Conservation (phyloP, 2,888 invertebrate genomes). For the Drosophila kuntzei region DNA sequence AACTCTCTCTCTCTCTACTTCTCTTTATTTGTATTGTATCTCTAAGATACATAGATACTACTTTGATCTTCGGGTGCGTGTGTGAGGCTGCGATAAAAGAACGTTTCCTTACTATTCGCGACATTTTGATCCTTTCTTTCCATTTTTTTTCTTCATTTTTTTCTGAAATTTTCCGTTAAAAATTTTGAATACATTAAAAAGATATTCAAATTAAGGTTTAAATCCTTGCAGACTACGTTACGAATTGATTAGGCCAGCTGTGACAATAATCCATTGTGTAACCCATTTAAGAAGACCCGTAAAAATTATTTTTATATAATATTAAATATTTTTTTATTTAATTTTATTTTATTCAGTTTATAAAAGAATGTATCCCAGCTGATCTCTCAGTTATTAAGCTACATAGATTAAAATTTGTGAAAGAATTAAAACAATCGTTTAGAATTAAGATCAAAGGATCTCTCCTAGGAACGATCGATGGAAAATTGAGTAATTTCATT, state of each 20-base stretch:
- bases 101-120: not conserved
- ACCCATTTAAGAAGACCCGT: not conserved
- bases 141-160: slow-evolving; percentile 46
- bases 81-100: not conserved
- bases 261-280: not conserved
- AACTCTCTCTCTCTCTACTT: not conserved
- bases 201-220: slow-evolving; percentile 3
- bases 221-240: slow-evolving; percentile 1
- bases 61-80: slow-evolving; percentile 1
- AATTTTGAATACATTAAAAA: slow-evolving; percentile 36
- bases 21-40: slow-evolving; percentile 5
- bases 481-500: too few species aligned
- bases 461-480: too few species aligned
- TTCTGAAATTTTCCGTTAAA: slow-evolving; percentile 62
- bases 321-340: not conserved
- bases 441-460: too few species aligned
- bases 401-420: not conserved
- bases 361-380: not conserved
- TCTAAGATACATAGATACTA: slow-evolving; percentile 6
- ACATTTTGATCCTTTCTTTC: slow-evolving; percentile 16
- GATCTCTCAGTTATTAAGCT: not conserved
- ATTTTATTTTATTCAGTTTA: not conserved
- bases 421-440: not conserved
- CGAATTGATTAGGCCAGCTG: slow-evolving; percentile 29
- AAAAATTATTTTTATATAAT: not conserved